These are phyloP conservation scores for Epizoanthus scotinus DNA, from an alignment of 92 coral and sea anemone species.

Conservation along the genomic window DNA sequence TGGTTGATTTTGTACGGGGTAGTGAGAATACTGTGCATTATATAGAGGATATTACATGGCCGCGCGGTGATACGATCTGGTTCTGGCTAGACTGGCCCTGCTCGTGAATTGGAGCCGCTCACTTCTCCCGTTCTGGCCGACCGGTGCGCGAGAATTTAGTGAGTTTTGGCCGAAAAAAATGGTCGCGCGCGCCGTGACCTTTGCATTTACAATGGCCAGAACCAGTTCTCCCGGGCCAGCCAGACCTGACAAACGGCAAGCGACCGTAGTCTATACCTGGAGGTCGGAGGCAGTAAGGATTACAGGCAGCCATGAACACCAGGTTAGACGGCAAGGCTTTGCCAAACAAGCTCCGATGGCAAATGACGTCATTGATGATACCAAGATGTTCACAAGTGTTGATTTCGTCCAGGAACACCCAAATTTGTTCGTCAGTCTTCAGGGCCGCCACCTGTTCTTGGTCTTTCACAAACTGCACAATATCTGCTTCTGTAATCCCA, in stretches of 20 bases:
- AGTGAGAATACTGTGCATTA: background rate
- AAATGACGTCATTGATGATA: constrained; percentile 77
- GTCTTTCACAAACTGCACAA: constrained; percentile 51
- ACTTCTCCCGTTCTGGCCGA: too few relatives aligned
- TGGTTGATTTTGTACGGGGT: background rate
- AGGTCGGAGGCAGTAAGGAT: constrained; percentile 76
- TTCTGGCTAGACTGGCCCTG: too few relatives aligned
- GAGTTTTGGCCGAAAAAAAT: too few relatives aligned
- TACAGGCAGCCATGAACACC: constrained; percentile 78
- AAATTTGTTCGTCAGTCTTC: constrained; percentile 47
- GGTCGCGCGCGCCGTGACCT: too few relatives aligned
- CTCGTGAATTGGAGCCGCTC: too few relatives aligned
- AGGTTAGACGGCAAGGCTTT: constrained; percentile 60
- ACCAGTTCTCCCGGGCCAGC: too few relatives aligned
- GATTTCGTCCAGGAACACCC: constrained; percentile 87
- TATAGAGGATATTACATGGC: too few relatives aligned
- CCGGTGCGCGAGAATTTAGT: too few relatives aligned
- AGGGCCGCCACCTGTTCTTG: constrained; percentile 48
- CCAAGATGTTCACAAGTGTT: constrained; percentile 87
- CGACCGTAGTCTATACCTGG: constrained; percentile 18
- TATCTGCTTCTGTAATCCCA: constrained; percentile 73
- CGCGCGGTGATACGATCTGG: too few relatives aligned
- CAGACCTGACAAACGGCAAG: background rate
- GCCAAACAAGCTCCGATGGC: constrained; percentile 74
- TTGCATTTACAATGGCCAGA: too few relatives aligned